These are phyloP conservation scores for Pomatostomus ruficeps DNA, from an alignment of 2,113 vertebrate genomes.

Conservation along the genomic window DNA sequence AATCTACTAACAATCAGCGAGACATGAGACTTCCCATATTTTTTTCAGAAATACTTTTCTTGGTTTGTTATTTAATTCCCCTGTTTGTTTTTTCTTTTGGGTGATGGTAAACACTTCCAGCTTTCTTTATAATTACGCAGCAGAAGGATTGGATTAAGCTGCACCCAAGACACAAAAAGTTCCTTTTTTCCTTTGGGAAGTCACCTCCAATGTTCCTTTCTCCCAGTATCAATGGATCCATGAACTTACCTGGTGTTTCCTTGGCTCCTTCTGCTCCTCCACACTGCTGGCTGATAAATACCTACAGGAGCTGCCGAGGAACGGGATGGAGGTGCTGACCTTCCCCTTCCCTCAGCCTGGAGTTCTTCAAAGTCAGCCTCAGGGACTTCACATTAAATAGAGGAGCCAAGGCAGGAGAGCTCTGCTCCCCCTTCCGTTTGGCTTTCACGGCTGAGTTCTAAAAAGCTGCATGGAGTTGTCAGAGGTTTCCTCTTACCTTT, in stretches of 20 bases:
- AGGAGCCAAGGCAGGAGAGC: conserved; percentile 33
- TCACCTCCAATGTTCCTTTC: neutral
- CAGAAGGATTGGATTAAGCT: neutral
- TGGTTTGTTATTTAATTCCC: neutral
- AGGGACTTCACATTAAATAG: conserved; percentile 69
- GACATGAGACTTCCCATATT: neutral
- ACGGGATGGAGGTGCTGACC: conserved; percentile 27
- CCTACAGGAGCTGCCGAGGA: neutral
- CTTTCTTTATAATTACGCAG: neutral
- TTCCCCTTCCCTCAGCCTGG: conserved; percentile 38
- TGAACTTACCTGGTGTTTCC: conserved; percentile 15
- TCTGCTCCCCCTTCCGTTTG: conserved; percentile 61
- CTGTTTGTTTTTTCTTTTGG: neutral
- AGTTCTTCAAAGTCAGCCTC: conserved; percentile 47
- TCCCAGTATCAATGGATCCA: neutral
- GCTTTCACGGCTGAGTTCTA: conserved; percentile 73
- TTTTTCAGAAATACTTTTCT: neutral
- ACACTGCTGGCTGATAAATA: neutral
- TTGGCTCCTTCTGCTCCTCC: neutral
- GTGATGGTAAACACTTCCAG: neutral
- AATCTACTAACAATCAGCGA: neutral
- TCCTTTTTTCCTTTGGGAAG: neutral
- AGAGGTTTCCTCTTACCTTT: conserved; percentile 83
- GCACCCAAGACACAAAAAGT: neutral
- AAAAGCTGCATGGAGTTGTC: conserved; percentile 53